These are phyloP conservation scores for Chaetophractus vellerosus DNA, from an alignment of 2,797 vertebrate genomes.

Conservation along the genomic window DNA sequence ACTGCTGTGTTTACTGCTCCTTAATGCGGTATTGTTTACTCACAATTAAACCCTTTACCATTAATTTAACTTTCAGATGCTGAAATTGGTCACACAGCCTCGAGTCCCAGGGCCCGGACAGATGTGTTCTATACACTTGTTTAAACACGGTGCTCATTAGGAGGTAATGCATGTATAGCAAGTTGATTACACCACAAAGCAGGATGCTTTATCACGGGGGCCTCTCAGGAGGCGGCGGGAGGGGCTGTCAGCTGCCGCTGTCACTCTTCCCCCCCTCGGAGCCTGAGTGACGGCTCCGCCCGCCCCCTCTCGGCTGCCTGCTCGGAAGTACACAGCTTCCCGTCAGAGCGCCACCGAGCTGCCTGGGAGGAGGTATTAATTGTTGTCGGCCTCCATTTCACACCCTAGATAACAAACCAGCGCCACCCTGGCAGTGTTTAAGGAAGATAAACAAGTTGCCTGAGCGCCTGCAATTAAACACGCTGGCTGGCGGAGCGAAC, in stretches of 20 bases:
- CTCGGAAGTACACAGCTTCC: constrained; percentile 87
- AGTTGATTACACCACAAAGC: constrained; percentile 89
- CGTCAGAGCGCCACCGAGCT: constrained; percentile 84
- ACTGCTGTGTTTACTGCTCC: constrained; percentile 90
- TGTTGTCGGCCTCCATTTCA: constrained; percentile 93
- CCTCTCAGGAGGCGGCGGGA: constrained; percentile 83
- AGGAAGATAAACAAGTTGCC: constrained; percentile 89
- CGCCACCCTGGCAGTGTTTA: constrained; percentile 85
- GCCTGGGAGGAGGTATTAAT: constrained; percentile 90
- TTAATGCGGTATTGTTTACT: constrained; percentile 91
- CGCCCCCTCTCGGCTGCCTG: constrained; percentile 85
- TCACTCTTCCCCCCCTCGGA: constrained; percentile 77
- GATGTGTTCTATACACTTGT: constrained; percentile 90
- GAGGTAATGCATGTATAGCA: constrained; percentile 89
- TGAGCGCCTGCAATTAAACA: constrained; percentile 86
- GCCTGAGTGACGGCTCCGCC: constrained; percentile 91
- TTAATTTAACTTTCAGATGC: constrained; percentile 90
- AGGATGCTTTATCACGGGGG: constrained; percentile 88
- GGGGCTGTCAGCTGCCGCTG: constrained; percentile 88
- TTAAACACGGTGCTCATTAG: constrained; percentile 89
- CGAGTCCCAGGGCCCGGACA: constrained; percentile 89
- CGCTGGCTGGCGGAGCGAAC: constrained; percentile 84
- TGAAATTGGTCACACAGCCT: constrained; percentile 89
- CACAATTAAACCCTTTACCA: constrained; percentile 91
- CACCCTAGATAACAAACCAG: constrained; percentile 91